Conservation (phyloP, 2,113 vertebrate species). For the Crotalus viridis region DNA sequence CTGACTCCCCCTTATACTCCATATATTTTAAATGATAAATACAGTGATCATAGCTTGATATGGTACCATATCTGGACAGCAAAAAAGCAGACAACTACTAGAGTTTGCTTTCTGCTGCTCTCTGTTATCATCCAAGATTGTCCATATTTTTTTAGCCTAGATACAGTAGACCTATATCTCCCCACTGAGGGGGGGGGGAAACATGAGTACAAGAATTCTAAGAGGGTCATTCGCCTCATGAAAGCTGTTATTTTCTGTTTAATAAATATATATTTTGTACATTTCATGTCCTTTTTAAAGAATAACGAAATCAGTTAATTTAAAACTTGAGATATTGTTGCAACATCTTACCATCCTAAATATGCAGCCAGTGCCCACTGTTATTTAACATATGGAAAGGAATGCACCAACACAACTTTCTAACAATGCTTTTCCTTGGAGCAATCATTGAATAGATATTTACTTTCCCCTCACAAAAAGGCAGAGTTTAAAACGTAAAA, state of each 20-base stretch:
- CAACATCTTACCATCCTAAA: background rate
- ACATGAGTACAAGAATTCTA: background rate
- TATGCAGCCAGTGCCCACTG: rapidly evolving
- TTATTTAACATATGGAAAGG: background rate
- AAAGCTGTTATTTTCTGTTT: background rate
- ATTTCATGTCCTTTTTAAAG: background rate
- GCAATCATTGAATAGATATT: background rate
- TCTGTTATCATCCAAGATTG: background rate
- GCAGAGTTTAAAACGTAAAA: rapidly evolving
- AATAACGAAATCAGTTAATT: background rate
- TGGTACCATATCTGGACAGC: background rate
- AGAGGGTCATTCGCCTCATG: background rate
- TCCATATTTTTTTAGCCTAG: background rate
- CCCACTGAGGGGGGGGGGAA: background rate
- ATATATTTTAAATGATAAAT: background rate
- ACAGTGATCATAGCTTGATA: background rate
- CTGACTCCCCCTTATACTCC: background rate
- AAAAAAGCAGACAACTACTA: background rate
- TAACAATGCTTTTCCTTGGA: background rate
- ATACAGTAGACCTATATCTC: background rate
- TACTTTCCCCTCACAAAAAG: background rate
- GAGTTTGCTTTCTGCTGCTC: background rate
- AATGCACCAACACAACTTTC: rapidly evolving
- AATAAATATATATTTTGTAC: background rate
- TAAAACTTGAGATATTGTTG: background rate